A percentile compares a stretch with the other conserved stretches of the same genome.
phyloP scores from a whole-genome alignment of 2,888 invertebrate genomes.

The Cantharis rufa region DNA sequence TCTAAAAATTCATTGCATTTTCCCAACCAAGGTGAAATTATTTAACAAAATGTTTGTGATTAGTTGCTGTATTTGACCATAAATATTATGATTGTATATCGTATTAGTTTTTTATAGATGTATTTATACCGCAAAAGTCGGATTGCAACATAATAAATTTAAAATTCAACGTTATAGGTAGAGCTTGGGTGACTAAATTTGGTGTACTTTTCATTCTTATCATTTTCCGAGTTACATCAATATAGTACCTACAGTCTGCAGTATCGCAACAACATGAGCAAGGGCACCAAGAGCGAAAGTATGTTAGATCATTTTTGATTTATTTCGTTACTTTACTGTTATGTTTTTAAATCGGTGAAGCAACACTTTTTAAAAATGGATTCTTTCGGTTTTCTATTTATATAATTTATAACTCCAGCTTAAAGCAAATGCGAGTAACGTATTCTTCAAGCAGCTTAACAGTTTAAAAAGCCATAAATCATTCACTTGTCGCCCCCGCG shows the following conservation, averaged over 20 bases:
- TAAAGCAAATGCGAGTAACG: conserved; percentile 28
- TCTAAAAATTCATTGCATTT: no score
- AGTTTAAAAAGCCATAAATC: conserved; percentile 46
- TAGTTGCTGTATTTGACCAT: neutral
- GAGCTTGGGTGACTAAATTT: neutral
- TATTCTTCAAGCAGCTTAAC: conserved; percentile 37
- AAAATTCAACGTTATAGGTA: neutral
- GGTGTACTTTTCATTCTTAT: neutral
- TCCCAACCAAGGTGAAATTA: no score
- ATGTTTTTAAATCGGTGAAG: conserved; percentile 1
- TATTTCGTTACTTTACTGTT: conserved; percentile 15
- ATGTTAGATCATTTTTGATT: neutral
- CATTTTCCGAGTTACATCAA: neutral
- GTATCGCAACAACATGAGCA: neutral
- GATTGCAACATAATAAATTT: neutral
- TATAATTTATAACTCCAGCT: conserved; percentile 35
- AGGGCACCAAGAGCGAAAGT: neutral
- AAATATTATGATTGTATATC: neutral
- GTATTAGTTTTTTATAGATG: neutral
- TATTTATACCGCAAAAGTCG: neutral
- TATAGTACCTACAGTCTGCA: neutral
- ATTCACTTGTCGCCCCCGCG: conserved; percentile 42
- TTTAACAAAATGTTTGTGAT: neutral
- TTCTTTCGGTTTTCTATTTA: conserved; percentile 29
- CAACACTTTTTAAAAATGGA: conserved; percentile 14